phyloP scores from a whole-genome alignment of 37 sponge, comb jelly and placozoan species.

The Tethya wilhelma region DNA sequence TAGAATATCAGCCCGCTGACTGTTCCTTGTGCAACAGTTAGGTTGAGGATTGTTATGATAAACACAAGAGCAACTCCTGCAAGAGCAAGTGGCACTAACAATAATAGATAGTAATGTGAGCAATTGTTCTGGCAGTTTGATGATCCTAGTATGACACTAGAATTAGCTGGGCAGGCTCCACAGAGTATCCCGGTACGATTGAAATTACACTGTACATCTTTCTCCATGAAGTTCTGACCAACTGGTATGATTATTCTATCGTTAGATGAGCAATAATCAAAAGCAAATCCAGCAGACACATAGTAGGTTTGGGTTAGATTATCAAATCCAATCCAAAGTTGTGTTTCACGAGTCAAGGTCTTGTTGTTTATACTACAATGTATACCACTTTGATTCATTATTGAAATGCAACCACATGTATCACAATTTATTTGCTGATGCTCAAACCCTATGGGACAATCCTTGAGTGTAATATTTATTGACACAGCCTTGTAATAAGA shows the following conservation, averaged over 20 bases:
- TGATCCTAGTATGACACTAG: constrained; percentile 36
- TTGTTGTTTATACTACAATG: too few species aligned
- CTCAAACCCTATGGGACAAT: neutral
- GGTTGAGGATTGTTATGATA: constrained; percentile 26
- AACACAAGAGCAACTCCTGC: constrained; percentile 34
- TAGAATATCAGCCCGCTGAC: constrained; percentile 58
- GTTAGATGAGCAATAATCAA: too few species aligned
- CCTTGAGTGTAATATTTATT: neutral
- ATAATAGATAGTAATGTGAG: neutral
- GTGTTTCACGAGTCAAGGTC: neutral
- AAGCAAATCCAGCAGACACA: too few species aligned
- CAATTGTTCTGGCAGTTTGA: constrained; percentile 19
- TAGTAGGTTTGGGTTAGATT: neutral
- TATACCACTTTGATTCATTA: too few species aligned
- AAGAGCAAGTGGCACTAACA: constrained; percentile 21
- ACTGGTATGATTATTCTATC: neutral
- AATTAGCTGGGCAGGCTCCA: constrained; percentile 30
- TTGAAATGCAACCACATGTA: neutral
- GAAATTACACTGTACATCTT: constrained; percentile 48
- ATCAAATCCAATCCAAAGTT: neutral
- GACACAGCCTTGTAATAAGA: neutral
- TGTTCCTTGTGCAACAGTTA: constrained; percentile 51
- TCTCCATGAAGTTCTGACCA: neutral
- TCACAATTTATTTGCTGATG: neutral
- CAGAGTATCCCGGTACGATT: constrained; percentile 47